phyloP scores from a whole-genome alignment of 2,797 vertebrate genomes.

The Cynodonichthys magdalenae region DNA sequence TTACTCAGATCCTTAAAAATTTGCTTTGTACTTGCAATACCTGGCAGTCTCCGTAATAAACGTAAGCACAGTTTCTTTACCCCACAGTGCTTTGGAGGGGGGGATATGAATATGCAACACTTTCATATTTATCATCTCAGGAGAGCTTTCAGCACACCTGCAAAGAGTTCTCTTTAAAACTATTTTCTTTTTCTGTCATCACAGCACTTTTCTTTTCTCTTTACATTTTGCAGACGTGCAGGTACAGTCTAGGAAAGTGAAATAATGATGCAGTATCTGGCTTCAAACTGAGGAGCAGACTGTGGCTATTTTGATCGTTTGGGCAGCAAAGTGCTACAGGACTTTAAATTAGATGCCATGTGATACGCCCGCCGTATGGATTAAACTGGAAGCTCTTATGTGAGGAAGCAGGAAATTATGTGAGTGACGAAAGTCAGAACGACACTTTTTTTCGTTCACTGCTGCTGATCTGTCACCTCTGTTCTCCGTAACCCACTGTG shows the following conservation, averaged over 20 bases:
- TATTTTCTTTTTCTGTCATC: slow-evolving; percentile 8
- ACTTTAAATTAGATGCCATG: slow-evolving; percentile 36
- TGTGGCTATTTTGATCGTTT: slow-evolving; percentile 23
- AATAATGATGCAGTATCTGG: slow-evolving; percentile 9
- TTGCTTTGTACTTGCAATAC: not conserved
- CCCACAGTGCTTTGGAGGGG: not conserved
- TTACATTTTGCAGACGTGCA: slow-evolving; percentile 9
- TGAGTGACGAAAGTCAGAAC: slow-evolving; percentile 49
- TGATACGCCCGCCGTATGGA: slow-evolving; percentile 2
- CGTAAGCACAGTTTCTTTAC: slow-evolving; percentile 18
- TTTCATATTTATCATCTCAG: slow-evolving; percentile 19
- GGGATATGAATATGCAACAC: slow-evolving; percentile 14
- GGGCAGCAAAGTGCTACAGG: slow-evolving; percentile 27
- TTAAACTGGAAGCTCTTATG: slow-evolving; percentile 40
- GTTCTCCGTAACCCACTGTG: slow-evolving; percentile 47
- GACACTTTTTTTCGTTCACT: slow-evolving; percentile 43
- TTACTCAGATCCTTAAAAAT: slow-evolving; percentile 18
- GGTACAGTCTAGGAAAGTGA: slow-evolving; percentile 13
- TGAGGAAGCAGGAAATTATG: slow-evolving; percentile 48
- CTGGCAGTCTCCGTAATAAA: slow-evolving; percentile 12
- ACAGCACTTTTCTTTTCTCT: not conserved
- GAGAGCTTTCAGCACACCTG: slow-evolving; percentile 27
- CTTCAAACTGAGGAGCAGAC: slow-evolving; percentile 27
- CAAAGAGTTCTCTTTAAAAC: slow-evolving; percentile 18
- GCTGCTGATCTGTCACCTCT: slow-evolving; percentile 42